Conservation (phyloP, 30 jellyfish, hydroid and myxozoan species). For the Hydra vulgaris region DNA sequence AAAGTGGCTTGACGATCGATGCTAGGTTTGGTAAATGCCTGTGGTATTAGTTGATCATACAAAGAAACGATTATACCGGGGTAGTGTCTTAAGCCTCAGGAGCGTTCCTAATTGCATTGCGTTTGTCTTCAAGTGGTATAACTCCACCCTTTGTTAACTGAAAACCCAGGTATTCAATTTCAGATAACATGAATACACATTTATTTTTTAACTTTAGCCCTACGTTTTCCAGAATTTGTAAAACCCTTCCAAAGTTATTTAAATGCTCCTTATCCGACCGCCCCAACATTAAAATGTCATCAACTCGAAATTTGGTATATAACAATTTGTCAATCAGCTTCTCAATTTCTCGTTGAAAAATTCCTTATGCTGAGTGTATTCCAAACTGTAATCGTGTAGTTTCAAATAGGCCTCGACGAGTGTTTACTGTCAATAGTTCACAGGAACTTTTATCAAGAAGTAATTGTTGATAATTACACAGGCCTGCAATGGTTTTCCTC, state of each 20-base stretch:
- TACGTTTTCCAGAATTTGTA: slow-evolving; percentile 2
- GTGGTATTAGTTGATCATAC: slow-evolving; percentile 32
- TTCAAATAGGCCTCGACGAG: slow-evolving; percentile 44
- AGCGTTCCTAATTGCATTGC: slow-evolving; percentile 17
- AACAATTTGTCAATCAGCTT: slow-evolving; percentile 26
- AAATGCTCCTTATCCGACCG: slow-evolving; percentile 9
- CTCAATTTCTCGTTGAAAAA: slow-evolving; percentile 35
- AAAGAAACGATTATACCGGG: slow-evolving; percentile 29
- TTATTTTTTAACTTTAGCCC: slow-evolving; percentile 32
- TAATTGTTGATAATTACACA: slow-evolving; percentile 37
- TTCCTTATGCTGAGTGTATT: slow-evolving; percentile 38
- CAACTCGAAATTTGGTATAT: slow-evolving; percentile 22
- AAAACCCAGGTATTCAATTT: slow-evolving; percentile 34
- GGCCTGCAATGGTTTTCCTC: no score
- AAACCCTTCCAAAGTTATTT: slow-evolving; percentile 12
- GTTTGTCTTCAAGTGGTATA: slow-evolving; percentile 20
- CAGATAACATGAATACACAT: slow-evolving; percentile 35
- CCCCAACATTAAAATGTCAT: slow-evolving; percentile 27
- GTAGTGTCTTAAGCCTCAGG: slow-evolving; percentile 38
- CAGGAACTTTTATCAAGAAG: slow-evolving; percentile 28
- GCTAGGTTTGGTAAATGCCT: slow-evolving; percentile 36
- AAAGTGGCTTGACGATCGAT: slow-evolving; percentile 1
- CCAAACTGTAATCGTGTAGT: slow-evolving; percentile 36
- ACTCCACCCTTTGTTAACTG: slow-evolving; percentile 18
- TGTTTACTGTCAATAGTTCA: slow-evolving; percentile 28